phyloP scores from a whole-genome alignment of 2,113 vertebrate species.

The Trichechus manatus region DNA sequence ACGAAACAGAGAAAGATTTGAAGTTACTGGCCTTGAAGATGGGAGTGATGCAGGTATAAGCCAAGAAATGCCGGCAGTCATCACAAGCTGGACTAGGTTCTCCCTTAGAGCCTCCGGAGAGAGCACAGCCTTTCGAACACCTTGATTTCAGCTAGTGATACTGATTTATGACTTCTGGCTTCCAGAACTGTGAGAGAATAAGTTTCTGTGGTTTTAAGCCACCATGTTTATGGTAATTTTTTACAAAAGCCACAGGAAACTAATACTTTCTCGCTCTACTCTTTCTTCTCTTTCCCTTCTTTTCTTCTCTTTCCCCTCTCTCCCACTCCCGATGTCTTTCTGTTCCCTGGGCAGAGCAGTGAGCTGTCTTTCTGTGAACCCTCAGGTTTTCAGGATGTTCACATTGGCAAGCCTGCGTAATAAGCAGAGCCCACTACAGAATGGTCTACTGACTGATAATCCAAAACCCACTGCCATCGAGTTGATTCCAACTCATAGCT shows the following conservation, averaged over 20 bases:
- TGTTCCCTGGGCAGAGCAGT: neutral
- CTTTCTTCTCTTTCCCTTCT: neutral
- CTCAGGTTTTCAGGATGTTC: neutral
- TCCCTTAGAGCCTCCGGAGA: neutral
- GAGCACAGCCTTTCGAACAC: fast-evolving
- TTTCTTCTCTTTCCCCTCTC: neutral
- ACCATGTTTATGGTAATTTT: neutral
- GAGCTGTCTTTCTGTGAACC: neutral
- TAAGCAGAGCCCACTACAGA: neutral
- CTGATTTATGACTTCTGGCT: neutral
- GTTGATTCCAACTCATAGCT: too few species aligned
- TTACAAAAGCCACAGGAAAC: neutral
- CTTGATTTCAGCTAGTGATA: neutral
- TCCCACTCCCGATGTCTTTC: neutral
- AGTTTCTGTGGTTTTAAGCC: neutral
- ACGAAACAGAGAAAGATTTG: neutral
- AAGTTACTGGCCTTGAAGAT: neutral
- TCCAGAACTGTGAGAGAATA: neutral
- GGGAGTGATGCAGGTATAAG: neutral
- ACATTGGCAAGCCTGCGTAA: neutral
- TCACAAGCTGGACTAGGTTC: neutral
- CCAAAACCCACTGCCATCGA: too few species aligned
- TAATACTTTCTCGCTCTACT: neutral
- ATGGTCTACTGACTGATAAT: neutral
- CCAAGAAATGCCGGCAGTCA: neutral